Conservation (phyloP, 2,797 vertebrate genomes). For the Orestias chungarensis region DNA sequence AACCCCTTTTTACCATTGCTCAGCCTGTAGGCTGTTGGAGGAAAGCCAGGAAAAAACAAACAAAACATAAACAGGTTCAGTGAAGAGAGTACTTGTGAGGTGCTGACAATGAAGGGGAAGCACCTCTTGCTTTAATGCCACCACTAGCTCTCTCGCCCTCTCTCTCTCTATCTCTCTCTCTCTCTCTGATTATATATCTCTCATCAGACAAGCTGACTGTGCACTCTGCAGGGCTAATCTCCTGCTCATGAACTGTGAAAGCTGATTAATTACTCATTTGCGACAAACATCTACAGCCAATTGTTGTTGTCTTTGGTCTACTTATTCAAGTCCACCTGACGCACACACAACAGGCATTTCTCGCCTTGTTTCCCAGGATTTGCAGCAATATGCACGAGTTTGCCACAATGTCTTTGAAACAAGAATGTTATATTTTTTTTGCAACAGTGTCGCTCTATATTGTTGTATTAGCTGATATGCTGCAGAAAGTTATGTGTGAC, state of each 20-base stretch:
- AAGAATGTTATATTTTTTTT: background rate
- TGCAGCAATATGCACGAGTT: background rate
- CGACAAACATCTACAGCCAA: slow-evolving; percentile 73
- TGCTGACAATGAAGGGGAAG: slow-evolving; percentile 32
- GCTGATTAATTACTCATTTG: slow-evolving; percentile 80
- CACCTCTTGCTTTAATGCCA: slow-evolving; percentile 13
- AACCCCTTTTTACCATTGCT: slow-evolving; percentile 21
- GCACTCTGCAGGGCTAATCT: slow-evolving; percentile 74
- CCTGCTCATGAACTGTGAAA: slow-evolving; percentile 75
- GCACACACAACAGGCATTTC: slow-evolving; percentile 42
- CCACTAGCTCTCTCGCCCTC: background rate
- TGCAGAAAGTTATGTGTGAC: slow-evolving; percentile 26
- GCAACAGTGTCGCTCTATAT: background rate
- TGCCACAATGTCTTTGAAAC: slow-evolving; percentile 17
- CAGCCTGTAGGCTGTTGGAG: slow-evolving; percentile 21
- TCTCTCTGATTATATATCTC: slow-evolving; percentile 25
- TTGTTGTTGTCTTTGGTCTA: slow-evolving; percentile 67
- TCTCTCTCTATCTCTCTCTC: slow-evolving; percentile 34
- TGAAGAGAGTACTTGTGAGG: slow-evolving; percentile 42
- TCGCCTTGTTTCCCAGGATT: slow-evolving; percentile 6
- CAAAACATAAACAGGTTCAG: slow-evolving; percentile 21
- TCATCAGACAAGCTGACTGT: slow-evolving; percentile 75
- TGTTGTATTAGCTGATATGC: slow-evolving; percentile 12
- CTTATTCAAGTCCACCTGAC: slow-evolving; percentile 57
- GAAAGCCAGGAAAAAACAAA: slow-evolving; percentile 13